Percentiles rank a stretch among this genome's conserved stretches.
These are phyloP conservation scores for Bombylius major DNA, from an alignment of 2,888 invertebrate species.

Conservation along the genomic window DNA sequence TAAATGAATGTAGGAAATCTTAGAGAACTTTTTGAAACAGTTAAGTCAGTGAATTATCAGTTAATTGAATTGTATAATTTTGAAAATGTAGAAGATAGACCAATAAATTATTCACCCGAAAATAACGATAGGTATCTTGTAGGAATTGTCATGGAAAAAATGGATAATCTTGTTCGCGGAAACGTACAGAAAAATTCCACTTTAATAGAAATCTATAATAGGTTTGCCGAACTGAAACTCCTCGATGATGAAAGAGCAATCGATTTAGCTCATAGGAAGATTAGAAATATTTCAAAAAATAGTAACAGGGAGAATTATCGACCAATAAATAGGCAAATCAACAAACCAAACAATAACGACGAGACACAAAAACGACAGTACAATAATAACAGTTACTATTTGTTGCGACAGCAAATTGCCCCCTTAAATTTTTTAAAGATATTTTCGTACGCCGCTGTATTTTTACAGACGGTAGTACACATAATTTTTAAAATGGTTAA, in stretches of 20 bases:
- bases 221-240: background rate
- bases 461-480: no score
- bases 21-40: background rate
- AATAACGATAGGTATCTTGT: background rate
- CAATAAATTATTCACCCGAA: conserved; percentile 1
- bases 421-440: no score
- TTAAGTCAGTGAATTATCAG: conserved; percentile 1
- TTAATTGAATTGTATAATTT: conserved; percentile 4
- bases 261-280: background rate
- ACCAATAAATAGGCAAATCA: no score
- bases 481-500: no score
- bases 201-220: background rate
- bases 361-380: no score
- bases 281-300: no score
- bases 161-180: background rate
- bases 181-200: background rate
- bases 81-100: background rate
- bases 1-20: background rate
- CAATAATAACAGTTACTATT: no score
- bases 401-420: no score
- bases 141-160: no score
- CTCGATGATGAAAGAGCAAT: background rate
- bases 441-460: no score
- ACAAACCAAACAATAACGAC: no score
- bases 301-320: no score